A percentile compares a stretch with the other conserved stretches of the same genome.
phyloP scores from a whole-genome alignment of 2,797 vertebrate species.

The Sebastes hopkinsi region DNA sequence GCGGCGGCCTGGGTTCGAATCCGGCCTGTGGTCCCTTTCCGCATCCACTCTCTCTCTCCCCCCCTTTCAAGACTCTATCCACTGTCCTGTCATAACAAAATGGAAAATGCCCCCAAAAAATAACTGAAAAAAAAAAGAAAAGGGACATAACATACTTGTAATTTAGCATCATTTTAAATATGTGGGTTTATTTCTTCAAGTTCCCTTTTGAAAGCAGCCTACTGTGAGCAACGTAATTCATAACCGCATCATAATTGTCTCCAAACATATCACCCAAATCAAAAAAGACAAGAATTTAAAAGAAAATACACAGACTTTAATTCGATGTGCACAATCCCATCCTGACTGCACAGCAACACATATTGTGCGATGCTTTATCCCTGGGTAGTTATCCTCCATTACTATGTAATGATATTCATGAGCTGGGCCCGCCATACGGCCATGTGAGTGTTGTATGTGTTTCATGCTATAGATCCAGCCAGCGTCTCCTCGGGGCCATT shows the following conservation, averaged over 20 bases:
- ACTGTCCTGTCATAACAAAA: too few relatives aligned
- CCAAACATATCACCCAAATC: background rate
- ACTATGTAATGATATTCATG: constrained; percentile 81
- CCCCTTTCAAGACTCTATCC: too few relatives aligned
- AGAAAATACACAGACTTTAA: constrained; percentile 1
- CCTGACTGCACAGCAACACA: constrained; percentile 24
- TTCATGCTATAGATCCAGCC: constrained; percentile 70
- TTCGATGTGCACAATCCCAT: constrained; percentile 8
- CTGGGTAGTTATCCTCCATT: constrained; percentile 66
- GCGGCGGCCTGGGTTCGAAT: too few relatives aligned
- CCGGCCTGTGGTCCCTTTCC: too few relatives aligned
- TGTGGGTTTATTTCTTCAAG: background rate
- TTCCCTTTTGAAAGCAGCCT: background rate
- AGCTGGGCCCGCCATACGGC: constrained; percentile 68
- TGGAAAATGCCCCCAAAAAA: too few relatives aligned
- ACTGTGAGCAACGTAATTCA: background rate
- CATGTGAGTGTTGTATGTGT: constrained; percentile 57
- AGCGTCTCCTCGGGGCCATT: constrained; percentile 64
- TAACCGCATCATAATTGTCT: background rate
- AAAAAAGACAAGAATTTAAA: background rate
- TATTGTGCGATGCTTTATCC: constrained; percentile 57
- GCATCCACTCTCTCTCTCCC: too few relatives aligned
- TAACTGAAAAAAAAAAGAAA: too few relatives aligned
- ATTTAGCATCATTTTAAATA: background rate
- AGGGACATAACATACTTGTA: background rate